Base-by-base conservation (phyloP, 2,888 invertebrate species). In the Mesorhabditis sp. region DNA sequence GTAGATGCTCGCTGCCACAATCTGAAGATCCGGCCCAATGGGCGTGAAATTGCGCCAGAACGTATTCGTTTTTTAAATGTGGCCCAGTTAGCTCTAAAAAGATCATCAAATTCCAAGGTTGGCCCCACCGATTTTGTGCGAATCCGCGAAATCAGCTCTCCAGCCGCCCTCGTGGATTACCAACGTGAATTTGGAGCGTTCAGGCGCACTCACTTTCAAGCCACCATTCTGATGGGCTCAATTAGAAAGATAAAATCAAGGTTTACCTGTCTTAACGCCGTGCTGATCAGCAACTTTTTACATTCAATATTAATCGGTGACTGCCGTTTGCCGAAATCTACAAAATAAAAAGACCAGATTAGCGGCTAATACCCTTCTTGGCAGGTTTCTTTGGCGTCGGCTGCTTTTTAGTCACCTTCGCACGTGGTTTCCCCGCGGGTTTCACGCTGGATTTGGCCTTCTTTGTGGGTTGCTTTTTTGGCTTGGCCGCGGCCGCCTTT, bases 181-280 rank as follows among this genome's bases (percentile, higher is more conserved):
- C 7, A 50, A n/a, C 10, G 7, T 50, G 58, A 50, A 50, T 50
- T 50, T 50, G 28, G 28, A 28, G 28, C 28, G 28, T 28, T 28
- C 28, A 28, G 28, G 28, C 10, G 58, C 58, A 50, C n/a, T n/a
- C 10, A 50, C n/a, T 50, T n/a, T 10, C 7, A 50, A n/a, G n/a
- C 58, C 58, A 50, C 58, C 58, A 50, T 50, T 50, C 58, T 50
- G 58, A 50, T 50, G 7, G 58, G 58, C n/a, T 50, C 10, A 50
- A 50, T 50, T 50, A 13, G 58, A 50, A 50, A 28, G 28, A 28
- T 28, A 28, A 28, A 28, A 28, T 28, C 28, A 28, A 28, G 28
- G 28, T 28, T 50, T n/a, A 50, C 58, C n/a, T 50, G 7, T 50
- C 58, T 10, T 50, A 50, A 50, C 58, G 7, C n/a, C n/a, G 58